phyloP scores from a whole-genome alignment of 2,797 vertebrate species.

The Pseudotriccus pelzelni region DNA sequence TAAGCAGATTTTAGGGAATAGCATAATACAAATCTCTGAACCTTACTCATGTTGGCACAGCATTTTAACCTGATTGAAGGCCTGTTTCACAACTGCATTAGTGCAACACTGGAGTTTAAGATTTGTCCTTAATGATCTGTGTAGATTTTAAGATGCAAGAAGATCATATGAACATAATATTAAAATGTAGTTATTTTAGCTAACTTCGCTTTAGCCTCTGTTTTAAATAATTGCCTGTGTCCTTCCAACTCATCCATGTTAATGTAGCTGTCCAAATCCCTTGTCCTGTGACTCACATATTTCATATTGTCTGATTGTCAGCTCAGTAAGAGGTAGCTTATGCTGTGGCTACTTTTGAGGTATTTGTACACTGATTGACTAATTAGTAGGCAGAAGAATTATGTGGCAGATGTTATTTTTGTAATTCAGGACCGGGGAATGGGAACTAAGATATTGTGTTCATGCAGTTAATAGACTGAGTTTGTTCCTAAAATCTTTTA shows the following conservation, averaged over 20 bases:
- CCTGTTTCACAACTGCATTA: background rate
- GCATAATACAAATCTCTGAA: background rate
- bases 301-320: background rate
- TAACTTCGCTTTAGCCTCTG: background rate
- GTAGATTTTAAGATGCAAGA: background rate
- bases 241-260: accelerated
- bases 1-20: background rate
- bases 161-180: background rate
- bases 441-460: background rate
- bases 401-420: background rate
- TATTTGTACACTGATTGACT: background rate
- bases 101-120: background rate
- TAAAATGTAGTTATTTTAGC: background rate
- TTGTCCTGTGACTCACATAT: background rate
- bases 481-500: background rate
- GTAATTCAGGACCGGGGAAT: background rate
- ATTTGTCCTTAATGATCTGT: background rate
- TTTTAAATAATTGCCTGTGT: background rate
- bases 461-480: background rate
- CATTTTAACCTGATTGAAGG: background rate
- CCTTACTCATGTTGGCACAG: background rate
- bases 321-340: background rate
- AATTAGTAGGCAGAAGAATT: background rate
- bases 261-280: background rate
- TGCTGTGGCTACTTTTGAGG: background rate